These are phyloP conservation scores for Micrasema minimum DNA, from an alignment of 1,140 invertebrate species.

Conservation along the genomic window DNA sequence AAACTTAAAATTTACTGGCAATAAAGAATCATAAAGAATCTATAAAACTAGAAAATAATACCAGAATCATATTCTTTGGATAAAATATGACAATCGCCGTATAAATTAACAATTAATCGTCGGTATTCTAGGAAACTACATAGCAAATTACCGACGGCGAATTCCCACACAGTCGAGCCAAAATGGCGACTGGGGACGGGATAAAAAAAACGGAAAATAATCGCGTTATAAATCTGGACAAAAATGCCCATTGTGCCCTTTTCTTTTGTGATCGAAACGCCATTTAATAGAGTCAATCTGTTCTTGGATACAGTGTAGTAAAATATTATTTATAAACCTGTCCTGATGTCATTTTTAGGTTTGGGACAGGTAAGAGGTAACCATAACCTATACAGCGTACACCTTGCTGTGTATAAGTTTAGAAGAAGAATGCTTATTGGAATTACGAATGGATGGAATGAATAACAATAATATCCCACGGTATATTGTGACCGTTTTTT, in stretches of 20 bases:
- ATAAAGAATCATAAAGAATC: no score
- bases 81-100: neutral
- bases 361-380: slow-evolving; percentile 14
- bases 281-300: slow-evolving; percentile 50
- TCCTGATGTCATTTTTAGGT: slow-evolving; percentile 46
- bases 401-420: no score
- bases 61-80: no score
- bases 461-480: slow-evolving; percentile 32
- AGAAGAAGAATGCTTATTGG: slow-evolving; percentile 10
- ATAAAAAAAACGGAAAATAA: slow-evolving; percentile 19
- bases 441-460: slow-evolving; percentile 16
- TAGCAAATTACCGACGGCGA: slow-evolving; percentile 8
- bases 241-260: slow-evolving; percentile 31
- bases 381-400: no score
- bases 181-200: slow-evolving; percentile 8
- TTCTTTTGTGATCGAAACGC: slow-evolving; percentile 41
- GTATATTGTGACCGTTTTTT: neutral
- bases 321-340: slow-evolving; percentile 51
- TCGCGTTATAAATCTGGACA: slow-evolving; percentile 25
- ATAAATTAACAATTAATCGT: neutral
- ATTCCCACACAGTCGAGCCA: slow-evolving; percentile 1
- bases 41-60: no score
- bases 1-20: no score
- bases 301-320: slow-evolving; percentile 43
- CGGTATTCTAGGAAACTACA: slow-evolving; percentile 23